Evolutionary conservation across 2,888 invertebrate species (phyloP), one percentile per base, ranked within the genome.

Genomic region (Blera fallax): DNA sequence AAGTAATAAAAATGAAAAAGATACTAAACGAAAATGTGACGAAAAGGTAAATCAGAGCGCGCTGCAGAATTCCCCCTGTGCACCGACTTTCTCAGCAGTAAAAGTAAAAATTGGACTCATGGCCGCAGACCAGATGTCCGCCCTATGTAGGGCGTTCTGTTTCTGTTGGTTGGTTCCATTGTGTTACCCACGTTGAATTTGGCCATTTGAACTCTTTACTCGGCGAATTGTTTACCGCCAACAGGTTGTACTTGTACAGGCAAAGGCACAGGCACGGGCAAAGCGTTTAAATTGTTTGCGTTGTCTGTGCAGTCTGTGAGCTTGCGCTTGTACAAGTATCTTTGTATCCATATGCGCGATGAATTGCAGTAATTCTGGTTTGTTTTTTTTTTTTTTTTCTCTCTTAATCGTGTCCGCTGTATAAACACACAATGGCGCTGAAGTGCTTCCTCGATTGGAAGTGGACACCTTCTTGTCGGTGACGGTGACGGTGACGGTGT

Each of bases 151-250:
- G 58, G 34, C 72, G 27, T 14, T 34, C 72, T 45, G 14, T 29
- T 52, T 10, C 7, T 10, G 7, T 37, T 60, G 18, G n/a, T n/a
- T 21, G 27, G 5, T 24, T 60, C n/a, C n/a, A n/a, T 40, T 62
- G 14, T 0, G 43, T 11, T 73, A 10, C 32, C 27, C 27, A 73
- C 24, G 52, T 64, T 54, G 10, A 18, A 18, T 48, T 48, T 45
- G 58, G 27, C 24, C 43, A 76, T 56, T 48, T 76, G 56, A 67
- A 76, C 76, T 73, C 43, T 73, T 8, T 54, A 52, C 73, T 34
- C 40, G 4, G n/a, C 62, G 29, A 45, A 16, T 45, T 62, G 52
- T 29, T n/a, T 21, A 21, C 27, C 34, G 21, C 24, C 48, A 50
- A 27, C 72, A 72, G 70, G 45, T 69, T 69, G 40, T 37, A 37